Evolutionary conservation across 2,888 invertebrate genomes (phyloP).

Genomic region (Mimachlamys varia): DNA sequence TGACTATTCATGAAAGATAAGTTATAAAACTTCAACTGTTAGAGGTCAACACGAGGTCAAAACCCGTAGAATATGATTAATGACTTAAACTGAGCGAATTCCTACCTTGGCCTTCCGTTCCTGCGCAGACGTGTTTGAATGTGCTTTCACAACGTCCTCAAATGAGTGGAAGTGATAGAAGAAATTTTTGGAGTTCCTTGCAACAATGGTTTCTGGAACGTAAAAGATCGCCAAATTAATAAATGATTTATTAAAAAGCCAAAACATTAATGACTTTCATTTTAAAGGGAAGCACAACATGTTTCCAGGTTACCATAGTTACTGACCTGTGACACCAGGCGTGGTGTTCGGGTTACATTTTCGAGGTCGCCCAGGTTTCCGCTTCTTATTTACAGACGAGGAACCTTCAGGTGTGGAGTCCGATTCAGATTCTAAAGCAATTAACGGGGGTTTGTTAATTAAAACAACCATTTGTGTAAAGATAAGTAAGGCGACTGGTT

Average conservation of each 20-base stretch:
- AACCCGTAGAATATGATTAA: too few relatives aligned
- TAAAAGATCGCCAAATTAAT: background rate
- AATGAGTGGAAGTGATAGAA: conserved; percentile 63
- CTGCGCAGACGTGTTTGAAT: conserved; percentile 28
- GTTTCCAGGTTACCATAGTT: background rate
- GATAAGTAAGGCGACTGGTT: background rate
- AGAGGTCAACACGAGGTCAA: too few relatives aligned
- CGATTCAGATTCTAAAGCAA: conserved; percentile 62
- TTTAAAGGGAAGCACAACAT: too few relatives aligned
- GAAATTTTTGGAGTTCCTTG: conserved; percentile 86
- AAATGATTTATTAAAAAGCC: background rate
- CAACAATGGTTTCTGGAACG: conserved; percentile 88
- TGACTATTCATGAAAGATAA: too few relatives aligned
- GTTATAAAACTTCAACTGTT: too few relatives aligned
- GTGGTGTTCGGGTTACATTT: conserved; percentile 82
- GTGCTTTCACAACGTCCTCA: conserved; percentile 49
- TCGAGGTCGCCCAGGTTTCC: conserved; percentile 91
- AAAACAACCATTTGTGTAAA: background rate
- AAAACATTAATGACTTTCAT: background rate
- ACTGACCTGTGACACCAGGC: conserved; percentile 73
- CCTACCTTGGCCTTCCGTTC: conserved; percentile 50
- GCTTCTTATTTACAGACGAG: conserved; percentile 84
- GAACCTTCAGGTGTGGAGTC: conserved; percentile 61
- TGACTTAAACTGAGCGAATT: background rate
- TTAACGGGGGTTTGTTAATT: background rate